Percentiles rank a stretch among this genome's conserved stretches.
These are phyloP conservation scores for Varanus komodoensis DNA, from an alignment of 2,113 vertebrate species.

Conservation along the genomic window DNA sequence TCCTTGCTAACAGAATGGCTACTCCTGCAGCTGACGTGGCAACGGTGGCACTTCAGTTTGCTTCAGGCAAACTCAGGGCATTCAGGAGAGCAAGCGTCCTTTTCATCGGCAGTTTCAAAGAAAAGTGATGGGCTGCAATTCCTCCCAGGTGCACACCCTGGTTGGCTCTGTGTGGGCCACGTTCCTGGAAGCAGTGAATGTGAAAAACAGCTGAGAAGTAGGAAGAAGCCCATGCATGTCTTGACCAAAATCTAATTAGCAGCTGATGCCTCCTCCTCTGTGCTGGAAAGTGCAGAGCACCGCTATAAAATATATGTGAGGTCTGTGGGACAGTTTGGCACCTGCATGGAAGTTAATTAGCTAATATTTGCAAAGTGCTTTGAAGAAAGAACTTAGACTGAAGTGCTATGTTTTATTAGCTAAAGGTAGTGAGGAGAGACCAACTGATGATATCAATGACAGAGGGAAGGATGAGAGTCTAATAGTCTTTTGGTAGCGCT, in stretches of 20 bases:
- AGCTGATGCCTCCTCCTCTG: constrained; percentile 63
- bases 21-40: constrained; percentile 29
- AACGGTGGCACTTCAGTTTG: constrained; percentile 51
- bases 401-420: constrained; percentile 71
- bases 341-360: constrained; percentile 75
- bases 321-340: constrained; percentile 61
- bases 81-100: constrained; percentile 71
- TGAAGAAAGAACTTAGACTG: constrained; percentile 71
- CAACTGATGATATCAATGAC: constrained; percentile 66
- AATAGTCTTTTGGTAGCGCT: not conserved
- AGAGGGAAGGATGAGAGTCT: not conserved
- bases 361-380: constrained; percentile 76
- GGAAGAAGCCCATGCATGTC: constrained; percentile 48
- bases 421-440: constrained; percentile 43
- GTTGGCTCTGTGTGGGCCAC: constrained; percentile 49
- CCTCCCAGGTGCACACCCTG: constrained; percentile 57
- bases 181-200: constrained; percentile 59
- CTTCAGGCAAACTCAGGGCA: constrained; percentile 44
- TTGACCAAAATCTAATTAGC: constrained; percentile 66
- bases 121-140: constrained; percentile 67
- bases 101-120: constrained; percentile 73
- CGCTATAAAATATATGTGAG: constrained; percentile 72
- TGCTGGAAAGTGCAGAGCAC: constrained; percentile 63
- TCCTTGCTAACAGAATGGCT: constrained; percentile 25
- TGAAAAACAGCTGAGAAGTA: constrained; percentile 62